phyloP scores from a whole-genome alignment of 2,888 invertebrate species.

The Drosophila prolongata region DNA sequence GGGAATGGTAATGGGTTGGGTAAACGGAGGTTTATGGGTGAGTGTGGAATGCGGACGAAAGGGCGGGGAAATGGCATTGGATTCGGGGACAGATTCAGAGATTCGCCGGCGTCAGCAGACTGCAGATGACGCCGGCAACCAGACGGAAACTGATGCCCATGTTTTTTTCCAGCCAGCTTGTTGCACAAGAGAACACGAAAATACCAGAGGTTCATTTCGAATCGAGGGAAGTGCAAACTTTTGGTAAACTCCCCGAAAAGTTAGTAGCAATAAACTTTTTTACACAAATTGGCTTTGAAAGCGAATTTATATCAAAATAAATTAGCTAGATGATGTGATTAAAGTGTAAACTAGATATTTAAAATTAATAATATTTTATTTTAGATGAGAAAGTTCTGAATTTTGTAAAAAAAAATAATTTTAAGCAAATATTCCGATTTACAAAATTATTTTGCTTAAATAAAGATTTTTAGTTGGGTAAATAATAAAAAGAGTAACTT shows the following conservation, averaged over 20 bases:
- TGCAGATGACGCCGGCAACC: conserved; percentile 60
- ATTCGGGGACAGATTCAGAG: conserved; percentile 23
- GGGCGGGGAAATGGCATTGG: conserved; percentile 6
- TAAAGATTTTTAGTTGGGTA: not conserved
- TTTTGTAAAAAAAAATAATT: too few species aligned
- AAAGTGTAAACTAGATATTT: too few species aligned
- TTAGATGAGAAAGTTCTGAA: too few species aligned
- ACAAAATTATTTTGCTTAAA: too few species aligned
- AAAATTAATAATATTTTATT: too few species aligned
- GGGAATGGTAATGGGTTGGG: not conserved
- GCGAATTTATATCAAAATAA: too few species aligned
- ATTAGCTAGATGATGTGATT: too few species aligned
- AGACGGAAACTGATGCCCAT: conserved; percentile 51
- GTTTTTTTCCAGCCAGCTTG: conserved; percentile 41
- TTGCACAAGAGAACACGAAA: conserved; percentile 53
- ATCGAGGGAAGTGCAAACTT: conserved; percentile 8
- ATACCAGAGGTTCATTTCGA: conserved; percentile 9
- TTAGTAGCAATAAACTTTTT: conserved; percentile 8
- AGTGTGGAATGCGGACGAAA: not conserved
- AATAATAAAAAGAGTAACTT: not conserved
- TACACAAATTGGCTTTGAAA: not conserved
- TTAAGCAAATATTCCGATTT: too few species aligned
- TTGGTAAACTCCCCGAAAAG: not conserved
- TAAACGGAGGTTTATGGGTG: conserved; percentile 3
- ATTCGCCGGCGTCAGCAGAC: conserved; percentile 49